Percentiles rank a stretch among this genome's conserved stretches.
These are phyloP conservation scores for Cyprinus carpio DNA, from an alignment of 2,113 vertebrate genomes.

Conservation along the genomic window DNA sequence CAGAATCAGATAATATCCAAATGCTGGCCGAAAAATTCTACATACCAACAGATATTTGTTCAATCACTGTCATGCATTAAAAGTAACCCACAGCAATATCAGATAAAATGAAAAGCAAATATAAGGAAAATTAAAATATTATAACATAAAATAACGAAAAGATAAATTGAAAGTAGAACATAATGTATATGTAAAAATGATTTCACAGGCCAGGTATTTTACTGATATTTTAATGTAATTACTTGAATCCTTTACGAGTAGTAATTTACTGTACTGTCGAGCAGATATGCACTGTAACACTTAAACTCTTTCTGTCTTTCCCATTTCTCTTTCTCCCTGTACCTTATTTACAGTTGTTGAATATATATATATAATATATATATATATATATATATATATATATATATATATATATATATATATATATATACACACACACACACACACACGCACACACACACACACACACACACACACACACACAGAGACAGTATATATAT, in stretches of 20 bases:
- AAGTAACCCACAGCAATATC: background rate
- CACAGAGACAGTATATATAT: too few relatives aligned
- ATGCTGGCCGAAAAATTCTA: background rate
- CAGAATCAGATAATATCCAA: background rate
- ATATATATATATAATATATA: too few relatives aligned
- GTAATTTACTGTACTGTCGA: slow-evolving; percentile 14
- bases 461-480: too few relatives aligned
- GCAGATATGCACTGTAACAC: slow-evolving; percentile 2
- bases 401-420: too few relatives aligned
- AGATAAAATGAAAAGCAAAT: slow-evolving; percentile 16
- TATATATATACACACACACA: too few relatives aligned
- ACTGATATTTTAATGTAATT: background rate
- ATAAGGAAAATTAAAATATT: background rate
- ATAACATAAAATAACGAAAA: background rate
- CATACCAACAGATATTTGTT: background rate
- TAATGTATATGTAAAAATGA: background rate
- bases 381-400: too few relatives aligned
- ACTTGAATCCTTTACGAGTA: background rate
- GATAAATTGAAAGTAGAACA: background rate
- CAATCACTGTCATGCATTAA: background rate
- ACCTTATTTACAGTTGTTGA: background rate
- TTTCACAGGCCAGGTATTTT: background rate
- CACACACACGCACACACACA: too few relatives aligned
- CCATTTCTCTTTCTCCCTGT: background rate
- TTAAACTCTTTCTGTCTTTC: background rate